Evolutionary conservation across 2,888 invertebrate species (phyloP).

Genomic region (Meteorus cinctellus): DNA sequence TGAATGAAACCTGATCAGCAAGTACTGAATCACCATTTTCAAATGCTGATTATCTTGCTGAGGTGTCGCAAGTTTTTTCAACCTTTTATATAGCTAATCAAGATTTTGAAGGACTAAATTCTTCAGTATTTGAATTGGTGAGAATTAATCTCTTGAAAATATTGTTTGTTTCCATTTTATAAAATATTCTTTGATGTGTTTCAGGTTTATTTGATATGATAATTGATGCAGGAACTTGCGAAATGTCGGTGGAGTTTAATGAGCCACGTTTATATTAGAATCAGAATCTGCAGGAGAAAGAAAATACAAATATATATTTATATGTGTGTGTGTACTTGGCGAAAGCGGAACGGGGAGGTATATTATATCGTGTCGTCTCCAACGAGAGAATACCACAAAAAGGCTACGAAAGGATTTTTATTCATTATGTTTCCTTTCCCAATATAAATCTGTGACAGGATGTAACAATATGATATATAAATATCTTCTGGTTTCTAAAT

Average conservation of each 20-base stretch:
- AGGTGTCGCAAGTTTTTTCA: not conserved
- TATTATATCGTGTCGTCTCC: constrained; percentile 15
- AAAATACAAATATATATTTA: constrained; percentile 34
- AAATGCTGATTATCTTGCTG: not conserved
- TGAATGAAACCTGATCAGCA: constrained; percentile 23
- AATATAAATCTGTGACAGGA: constrained; percentile 44
- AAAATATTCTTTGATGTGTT: not conserved
- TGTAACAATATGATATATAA: constrained; percentile 15
- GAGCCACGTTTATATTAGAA: constrained; percentile 44
- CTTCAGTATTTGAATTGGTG: not conserved
- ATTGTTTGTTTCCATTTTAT: not conserved
- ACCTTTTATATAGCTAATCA: not conserved
- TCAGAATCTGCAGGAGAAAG: constrained; percentile 49
- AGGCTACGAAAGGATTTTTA: not conserved
- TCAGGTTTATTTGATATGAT: not conserved
- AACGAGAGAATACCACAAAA: constrained; percentile 11
- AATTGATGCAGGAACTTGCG: not conserved
- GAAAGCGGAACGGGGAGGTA: constrained; percentile 50
- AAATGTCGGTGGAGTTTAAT: constrained; percentile 31
- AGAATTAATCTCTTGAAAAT: not conserved
- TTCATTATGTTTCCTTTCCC: constrained; percentile 26
- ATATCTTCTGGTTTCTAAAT: not conserved
- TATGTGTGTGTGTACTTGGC: constrained; percentile 24
- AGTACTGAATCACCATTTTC: not conserved
- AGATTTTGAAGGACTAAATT: not conserved